Evolutionary conservation across 2,888 invertebrate species (phyloP), one percentile per base, ranked within the genome.

Genomic region (Dinocampus coccinellae): DNA sequence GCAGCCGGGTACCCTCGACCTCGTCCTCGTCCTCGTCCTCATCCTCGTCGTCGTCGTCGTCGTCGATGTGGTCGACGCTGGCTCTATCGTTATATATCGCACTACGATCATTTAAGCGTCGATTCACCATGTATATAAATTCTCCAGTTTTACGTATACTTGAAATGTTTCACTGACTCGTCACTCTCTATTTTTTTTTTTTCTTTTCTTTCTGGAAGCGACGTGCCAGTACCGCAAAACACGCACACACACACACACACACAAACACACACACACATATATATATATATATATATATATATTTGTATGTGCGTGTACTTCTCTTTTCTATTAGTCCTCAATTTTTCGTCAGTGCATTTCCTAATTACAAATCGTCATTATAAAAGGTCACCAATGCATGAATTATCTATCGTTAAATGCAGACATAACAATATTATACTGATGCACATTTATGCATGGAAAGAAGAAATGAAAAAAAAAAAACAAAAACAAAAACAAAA

Each of bases 331-430:
- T 16, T 20, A 55, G 39, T 6, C 57, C 7, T 36, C 52, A 34
- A 36, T 53, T 65, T 65, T 65, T 36, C 47, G 52, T 26, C 57
- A 58, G 39, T 16, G 24, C 67, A 24, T 67, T 66, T 58, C 47
- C 58, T 67, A 67, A 67, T 67, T 67, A 67, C 58, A 47, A 60
- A 60, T 60, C 67, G 60, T 67, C 67, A 67, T 67, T 67, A 67
- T 67, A 60, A 39, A 58, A 52, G n/a, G 33, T 53, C 53, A 33
- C 34, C 64, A 63, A 52, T 52, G 47, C 10, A 22, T 58, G 63
- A 20, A 63, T 42, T 20, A 47, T 63, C 24, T 11, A 58, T 58
- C n/a, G 58, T 58, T 33, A 3, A 34, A 33, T 20, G 33, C 13
- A 13, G 3, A 4, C n/a, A 13, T 13, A 39, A 4, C 39, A n/a